phyloP scores from a whole-genome alignment of 1,140 invertebrate genomes.

The Halictus rubicundus region DNA sequence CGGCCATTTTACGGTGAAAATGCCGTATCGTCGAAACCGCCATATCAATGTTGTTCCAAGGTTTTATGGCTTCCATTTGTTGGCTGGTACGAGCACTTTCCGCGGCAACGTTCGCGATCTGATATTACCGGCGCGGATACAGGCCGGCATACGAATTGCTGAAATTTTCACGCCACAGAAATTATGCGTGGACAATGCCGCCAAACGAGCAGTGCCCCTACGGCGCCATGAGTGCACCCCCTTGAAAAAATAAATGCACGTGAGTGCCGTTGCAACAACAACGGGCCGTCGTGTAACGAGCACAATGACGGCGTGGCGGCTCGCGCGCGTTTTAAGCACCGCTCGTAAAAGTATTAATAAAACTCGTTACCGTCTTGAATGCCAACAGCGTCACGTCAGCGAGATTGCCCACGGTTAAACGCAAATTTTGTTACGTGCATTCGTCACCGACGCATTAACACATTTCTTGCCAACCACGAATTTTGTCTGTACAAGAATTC shows the following conservation, averaged over 20 bases:
- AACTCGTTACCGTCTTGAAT: conserved; percentile 52
- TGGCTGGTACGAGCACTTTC: not conserved
- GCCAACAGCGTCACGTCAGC: conserved; percentile 36
- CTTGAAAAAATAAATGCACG: not conserved
- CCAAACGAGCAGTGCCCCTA: not conserved
- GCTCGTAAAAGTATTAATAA: conserved; percentile 56
- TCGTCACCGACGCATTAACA: too few relatives aligned
- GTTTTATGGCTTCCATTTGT: not conserved
- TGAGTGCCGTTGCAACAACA: not conserved
- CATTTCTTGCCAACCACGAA: too few relatives aligned
- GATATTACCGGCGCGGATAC: not conserved
- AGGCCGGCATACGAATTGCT: not conserved
- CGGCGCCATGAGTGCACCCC: not conserved
- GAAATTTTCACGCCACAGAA: not conserved
- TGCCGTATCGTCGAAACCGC: not conserved
- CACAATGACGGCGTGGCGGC: not conserved
- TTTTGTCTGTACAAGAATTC: too few relatives aligned
- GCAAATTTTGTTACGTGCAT: too few relatives aligned
- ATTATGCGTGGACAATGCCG: not conserved
- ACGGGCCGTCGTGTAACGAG: not conserved
- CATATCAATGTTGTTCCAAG: too few relatives aligned
- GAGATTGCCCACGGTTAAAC: not conserved
- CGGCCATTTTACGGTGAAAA: not conserved
- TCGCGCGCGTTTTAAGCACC: conserved; percentile 30
- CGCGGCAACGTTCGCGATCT: not conserved